These are phyloP conservation scores for Carassius auratus DNA, from an alignment of 2,113 vertebrate genomes.

Conservation along the genomic window DNA sequence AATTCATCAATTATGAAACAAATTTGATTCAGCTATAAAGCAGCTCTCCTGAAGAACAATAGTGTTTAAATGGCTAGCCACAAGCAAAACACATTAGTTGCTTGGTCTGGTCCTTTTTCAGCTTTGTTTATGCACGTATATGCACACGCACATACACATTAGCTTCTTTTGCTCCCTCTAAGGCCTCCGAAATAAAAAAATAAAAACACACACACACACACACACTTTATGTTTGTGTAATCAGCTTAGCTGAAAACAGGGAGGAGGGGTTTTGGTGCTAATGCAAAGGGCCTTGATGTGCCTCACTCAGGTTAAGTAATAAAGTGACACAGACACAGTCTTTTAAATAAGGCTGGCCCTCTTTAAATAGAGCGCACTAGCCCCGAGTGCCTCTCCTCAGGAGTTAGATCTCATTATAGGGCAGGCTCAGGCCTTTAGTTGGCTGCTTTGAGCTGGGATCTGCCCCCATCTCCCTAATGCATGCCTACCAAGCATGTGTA, in stretches of 20 bases:
- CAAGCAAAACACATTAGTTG: slow-evolving; percentile 45
- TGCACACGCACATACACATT: slow-evolving; percentile 24
- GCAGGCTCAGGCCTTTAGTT: slow-evolving; percentile 67
- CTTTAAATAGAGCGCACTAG: slow-evolving; percentile 70
- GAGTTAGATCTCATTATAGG: slow-evolving; percentile 79
- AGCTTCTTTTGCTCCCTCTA: slow-evolving; percentile 34
- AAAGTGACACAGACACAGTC: slow-evolving; percentile 69
- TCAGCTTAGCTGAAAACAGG: slow-evolving; percentile 75
- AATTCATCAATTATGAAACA: background rate
- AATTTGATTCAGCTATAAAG: background rate
- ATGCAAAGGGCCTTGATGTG: slow-evolving; percentile 76
- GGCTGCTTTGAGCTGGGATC: slow-evolving; percentile 69
- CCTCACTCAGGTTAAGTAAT: slow-evolving; percentile 76
- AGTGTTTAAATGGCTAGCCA: slow-evolving; percentile 45
- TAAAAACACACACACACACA: slow-evolving; percentile 54
- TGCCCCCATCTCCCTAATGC: slow-evolving; percentile 71
- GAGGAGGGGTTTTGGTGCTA: slow-evolving; percentile 63
- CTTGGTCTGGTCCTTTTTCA: slow-evolving; percentile 30
- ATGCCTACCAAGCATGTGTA: slow-evolving; percentile 78
- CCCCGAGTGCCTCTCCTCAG: slow-evolving; percentile 67
- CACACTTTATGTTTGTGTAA: slow-evolving; percentile 82
- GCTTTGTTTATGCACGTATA: slow-evolving; percentile 43
- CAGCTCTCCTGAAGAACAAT: background rate
- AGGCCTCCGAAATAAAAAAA: slow-evolving; percentile 21
- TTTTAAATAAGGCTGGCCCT: slow-evolving; percentile 67